phyloP scores from a whole-genome alignment of 2,113 vertebrate genomes.

The Oreotrochilus melanogaster region DNA sequence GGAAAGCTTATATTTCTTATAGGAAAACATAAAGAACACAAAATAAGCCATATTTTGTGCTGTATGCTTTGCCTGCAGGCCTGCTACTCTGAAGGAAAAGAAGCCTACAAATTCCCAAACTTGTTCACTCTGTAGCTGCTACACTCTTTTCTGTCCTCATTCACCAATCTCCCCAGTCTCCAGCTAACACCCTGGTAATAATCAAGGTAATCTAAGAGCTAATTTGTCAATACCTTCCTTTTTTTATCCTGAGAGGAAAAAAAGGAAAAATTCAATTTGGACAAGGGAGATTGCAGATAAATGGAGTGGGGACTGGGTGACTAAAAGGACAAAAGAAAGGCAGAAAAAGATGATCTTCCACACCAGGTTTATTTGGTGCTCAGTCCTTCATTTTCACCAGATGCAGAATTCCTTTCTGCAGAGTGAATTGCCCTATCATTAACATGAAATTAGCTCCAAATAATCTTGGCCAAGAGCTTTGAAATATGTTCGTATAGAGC shows the following conservation, averaged over 20 bases:
- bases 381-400: background rate
- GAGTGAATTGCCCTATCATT: slow-evolving; percentile 16
- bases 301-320: background rate
- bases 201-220: background rate
- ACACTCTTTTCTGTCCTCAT: background rate
- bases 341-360: background rate
- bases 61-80: background rate
- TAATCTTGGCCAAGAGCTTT: background rate
- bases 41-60: background rate
- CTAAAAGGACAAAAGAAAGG: background rate
- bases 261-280: background rate
- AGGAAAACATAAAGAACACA: background rate
- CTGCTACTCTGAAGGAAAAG: background rate
- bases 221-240: background rate
- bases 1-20: background rate
- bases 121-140: background rate
- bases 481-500: background rate
- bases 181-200: background rate
- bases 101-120: background rate
- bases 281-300: background rate
- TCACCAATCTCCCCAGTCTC: background rate
- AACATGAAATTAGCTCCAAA: slow-evolving; percentile 28
- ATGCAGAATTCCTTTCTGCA: slow-evolving; percentile 16
- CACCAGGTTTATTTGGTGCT: background rate
- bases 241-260: background rate